Percentiles rank a stretch among this genome's conserved stretches.
phyloP scores from a whole-genome alignment of 2,888 invertebrate genomes.

The Cheilosia urbana region DNA sequence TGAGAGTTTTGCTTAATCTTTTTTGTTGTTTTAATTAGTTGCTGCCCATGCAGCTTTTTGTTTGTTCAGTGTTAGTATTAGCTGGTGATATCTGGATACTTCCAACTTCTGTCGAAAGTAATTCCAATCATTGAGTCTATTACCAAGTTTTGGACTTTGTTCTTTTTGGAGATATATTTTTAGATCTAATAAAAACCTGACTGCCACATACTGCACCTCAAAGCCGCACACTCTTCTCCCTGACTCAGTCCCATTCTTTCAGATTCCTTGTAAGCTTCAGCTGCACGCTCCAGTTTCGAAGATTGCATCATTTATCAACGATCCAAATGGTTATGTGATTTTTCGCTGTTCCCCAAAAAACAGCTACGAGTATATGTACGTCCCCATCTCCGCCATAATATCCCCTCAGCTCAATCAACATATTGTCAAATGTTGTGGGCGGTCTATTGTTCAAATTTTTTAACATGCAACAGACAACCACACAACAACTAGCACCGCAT shows the following conservation, averaged over 20 bases:
- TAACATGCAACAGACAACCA: conserved; percentile 41
- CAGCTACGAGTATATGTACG: not conserved
- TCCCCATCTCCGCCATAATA: not conserved
- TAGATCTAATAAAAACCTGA: no score
- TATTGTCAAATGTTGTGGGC: conserved; percentile 54
- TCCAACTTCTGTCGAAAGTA: no score
- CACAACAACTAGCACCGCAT: conserved; percentile 28
- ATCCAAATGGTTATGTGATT: conserved; percentile 24
- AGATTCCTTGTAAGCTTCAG: conserved; percentile 7
- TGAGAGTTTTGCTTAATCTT: no score
- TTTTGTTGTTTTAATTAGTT: no score
- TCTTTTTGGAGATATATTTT: no score
- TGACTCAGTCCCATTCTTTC: not conserved
- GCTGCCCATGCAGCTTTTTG: no score
- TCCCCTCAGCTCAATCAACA: conserved; percentile 23
- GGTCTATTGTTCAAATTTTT: conserved; percentile 46
- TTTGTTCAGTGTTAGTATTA: no score
- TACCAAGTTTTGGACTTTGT: no score
- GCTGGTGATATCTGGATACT: no score
- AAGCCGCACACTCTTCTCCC: not conserved
- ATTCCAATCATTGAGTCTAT: no score
- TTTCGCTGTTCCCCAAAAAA: conserved; percentile 8
- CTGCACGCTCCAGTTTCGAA: conserved; percentile 5
- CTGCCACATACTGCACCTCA: no score
- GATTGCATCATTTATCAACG: conserved; percentile 45